Conservation (phyloP, 2,113 vertebrate species). For the Dipodomys stephensi region DNA sequence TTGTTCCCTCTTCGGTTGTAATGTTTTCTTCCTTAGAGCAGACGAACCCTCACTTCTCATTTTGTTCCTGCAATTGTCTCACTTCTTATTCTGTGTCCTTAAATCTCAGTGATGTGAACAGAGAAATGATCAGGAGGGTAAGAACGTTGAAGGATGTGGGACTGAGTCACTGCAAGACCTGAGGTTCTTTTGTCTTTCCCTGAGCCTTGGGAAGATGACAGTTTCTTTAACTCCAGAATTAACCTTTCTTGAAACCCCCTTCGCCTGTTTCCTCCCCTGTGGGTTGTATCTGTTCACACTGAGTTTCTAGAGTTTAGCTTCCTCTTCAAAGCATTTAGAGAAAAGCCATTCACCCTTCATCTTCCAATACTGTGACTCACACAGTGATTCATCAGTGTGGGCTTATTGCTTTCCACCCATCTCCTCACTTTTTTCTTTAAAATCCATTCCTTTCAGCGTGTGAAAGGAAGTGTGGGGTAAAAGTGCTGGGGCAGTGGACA, state of each 20-base stretch:
- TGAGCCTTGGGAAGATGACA: neutral
- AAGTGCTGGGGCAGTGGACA: too few relatives aligned
- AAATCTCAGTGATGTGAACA: neutral
- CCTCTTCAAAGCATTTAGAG: neutral
- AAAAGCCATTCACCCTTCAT: neutral
- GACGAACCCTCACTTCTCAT: neutral
- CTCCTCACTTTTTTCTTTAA: neutral
- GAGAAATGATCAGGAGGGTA: neutral
- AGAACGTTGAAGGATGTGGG: neutral
- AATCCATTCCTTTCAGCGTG: neutral
- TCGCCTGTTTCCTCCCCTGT: neutral
- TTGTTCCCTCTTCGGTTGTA: neutral
- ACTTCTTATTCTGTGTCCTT: neutral
- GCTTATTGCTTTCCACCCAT: neutral
- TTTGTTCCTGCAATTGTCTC: neutral
- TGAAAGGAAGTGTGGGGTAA: neutral
- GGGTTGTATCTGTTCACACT: neutral
- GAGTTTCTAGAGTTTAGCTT: neutral
- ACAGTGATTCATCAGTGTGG: too few relatives aligned
- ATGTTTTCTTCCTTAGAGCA: neutral
- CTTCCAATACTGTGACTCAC: neutral
- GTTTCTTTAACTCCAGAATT: neutral
- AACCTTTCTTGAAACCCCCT: neutral
- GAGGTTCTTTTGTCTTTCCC: neutral
- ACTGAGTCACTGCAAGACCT: neutral